Evolutionary conservation across 2,113 vertebrate species (phyloP).

Genomic region (Ctenomys sociabilis): DNA sequence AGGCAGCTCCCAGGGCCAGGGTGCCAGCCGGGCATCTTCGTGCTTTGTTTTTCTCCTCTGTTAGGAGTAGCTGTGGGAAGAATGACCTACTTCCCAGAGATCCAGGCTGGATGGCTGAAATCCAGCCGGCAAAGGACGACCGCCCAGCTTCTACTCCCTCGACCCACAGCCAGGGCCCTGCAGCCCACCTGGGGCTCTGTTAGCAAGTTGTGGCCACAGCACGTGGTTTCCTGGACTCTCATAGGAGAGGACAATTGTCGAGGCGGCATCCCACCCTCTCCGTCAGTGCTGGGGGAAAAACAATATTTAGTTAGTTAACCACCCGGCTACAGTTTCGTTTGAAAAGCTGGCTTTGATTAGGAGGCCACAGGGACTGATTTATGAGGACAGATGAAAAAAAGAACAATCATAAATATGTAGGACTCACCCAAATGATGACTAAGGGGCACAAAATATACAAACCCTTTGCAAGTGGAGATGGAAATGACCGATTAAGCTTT

Average conservation of each 20-base stretch:
- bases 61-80: neutral
- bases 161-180: neutral
- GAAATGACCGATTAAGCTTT: slow-evolving; percentile 45
- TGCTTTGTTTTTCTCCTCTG: neutral
- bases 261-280: slow-evolving; percentile 20
- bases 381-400: slow-evolving; percentile 71
- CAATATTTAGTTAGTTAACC: slow-evolving; percentile 77
- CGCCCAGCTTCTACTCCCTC: neutral
- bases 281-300: slow-evolving; percentile 56
- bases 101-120: neutral
- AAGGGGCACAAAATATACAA: slow-evolving; percentile 37
- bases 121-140: neutral
- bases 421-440: slow-evolving; percentile 73
- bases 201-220: neutral
- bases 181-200: slow-evolving; percentile 36
- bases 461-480: neutral
- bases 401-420: slow-evolving; percentile 69
- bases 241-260: slow-evolving; percentile 18
- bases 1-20: rapidly evolving
- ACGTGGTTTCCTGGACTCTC: neutral
- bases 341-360: slow-evolving; percentile 82
- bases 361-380: slow-evolving; percentile 72
- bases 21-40: neutral
- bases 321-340: slow-evolving; percentile 73
- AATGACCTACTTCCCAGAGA: neutral